A percentile compares a stretch with the other conserved stretches of the same genome.
Conservation (phyloP, 64 coral and sea anemone genomes). For the Montipora efflorescens region DNA sequence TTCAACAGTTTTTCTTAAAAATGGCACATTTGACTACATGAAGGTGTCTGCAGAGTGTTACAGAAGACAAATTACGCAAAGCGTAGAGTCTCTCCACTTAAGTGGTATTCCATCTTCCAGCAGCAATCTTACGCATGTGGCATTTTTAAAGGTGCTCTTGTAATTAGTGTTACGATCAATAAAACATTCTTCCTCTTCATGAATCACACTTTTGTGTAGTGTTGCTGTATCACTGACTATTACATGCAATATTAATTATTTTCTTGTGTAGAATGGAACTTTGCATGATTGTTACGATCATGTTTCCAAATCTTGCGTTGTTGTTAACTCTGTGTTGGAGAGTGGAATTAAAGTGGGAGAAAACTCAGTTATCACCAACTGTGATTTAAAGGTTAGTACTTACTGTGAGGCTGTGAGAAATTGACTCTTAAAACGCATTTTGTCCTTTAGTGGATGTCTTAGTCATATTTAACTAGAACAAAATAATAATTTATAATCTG, state of each 20-base stretch:
- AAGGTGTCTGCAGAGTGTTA: slow-evolving; percentile 62
- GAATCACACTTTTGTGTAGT: too few relatives aligned
- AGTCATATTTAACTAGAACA: too few relatives aligned
- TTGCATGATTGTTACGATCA: background rate
- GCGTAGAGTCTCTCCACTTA: background rate
- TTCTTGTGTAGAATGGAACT: background rate
- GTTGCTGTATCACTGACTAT: background rate
- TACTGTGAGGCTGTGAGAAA: background rate
- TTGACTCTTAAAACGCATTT: background rate
- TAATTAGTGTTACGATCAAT: too few relatives aligned
- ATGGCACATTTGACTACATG: slow-evolving; percentile 87
- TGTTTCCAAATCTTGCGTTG: slow-evolving; percentile 16
- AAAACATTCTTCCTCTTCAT: too few relatives aligned
- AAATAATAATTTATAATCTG: background rate
- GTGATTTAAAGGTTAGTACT: slow-evolving; percentile 69
- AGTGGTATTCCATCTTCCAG: slow-evolving; percentile 15
- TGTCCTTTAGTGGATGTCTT: too few relatives aligned
- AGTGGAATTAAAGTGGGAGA: slow-evolving; percentile 51
- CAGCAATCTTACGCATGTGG: slow-evolving; percentile 37
- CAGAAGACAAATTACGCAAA: slow-evolving; percentile 67
- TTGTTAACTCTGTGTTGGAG: slow-evolving; percentile 75
- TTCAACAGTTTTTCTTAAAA: slow-evolving; percentile 68
- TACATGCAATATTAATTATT: background rate
- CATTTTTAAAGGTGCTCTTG: slow-evolving; percentile 17
- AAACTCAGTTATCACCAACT: slow-evolving; percentile 79